Evolutionary conservation across 2,888 invertebrate genomes (phyloP).

Genomic region (Blastobasis adustella): DNA sequence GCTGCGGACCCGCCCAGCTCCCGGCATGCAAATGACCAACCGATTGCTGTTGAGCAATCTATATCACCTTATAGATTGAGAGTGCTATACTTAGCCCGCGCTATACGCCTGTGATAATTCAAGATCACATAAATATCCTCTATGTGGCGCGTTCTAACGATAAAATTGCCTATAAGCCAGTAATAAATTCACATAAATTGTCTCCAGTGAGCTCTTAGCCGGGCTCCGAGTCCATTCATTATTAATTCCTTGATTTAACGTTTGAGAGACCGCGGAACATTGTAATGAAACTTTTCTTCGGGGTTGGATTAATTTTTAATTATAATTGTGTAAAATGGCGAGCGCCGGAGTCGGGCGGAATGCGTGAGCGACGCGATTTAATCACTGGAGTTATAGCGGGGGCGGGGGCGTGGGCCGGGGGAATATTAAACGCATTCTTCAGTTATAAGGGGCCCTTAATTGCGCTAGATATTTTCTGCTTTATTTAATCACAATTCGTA

Average conservation of each 20-base stretch:
- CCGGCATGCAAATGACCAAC: neutral
- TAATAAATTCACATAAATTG: slow-evolving; percentile 10
- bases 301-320: slow-evolving; percentile 64
- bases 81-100: neutral
- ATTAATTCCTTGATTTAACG: slow-evolving; percentile 25
- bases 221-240: slow-evolving; percentile 14
- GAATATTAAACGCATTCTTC: slow-evolving; percentile 59
- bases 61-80: neutral
- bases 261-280: slow-evolving; percentile 32
- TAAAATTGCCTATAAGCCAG: neutral
- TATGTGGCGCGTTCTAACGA: neutral
- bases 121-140: neutral
- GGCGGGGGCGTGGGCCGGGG: slow-evolving; percentile 27
- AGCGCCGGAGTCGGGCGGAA: slow-evolving; percentile 43
- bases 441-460: slow-evolving; percentile 61
- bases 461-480: slow-evolving; percentile 56
- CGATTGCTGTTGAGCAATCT: neutral
- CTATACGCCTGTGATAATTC: neutral
- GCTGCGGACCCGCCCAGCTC: neutral
- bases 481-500: slow-evolving; percentile 56
- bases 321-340: slow-evolving; percentile 59
- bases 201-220: neutral
- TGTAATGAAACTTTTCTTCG: slow-evolving; percentile 40
- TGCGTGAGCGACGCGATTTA: slow-evolving; percentile 63
- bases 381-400: slow-evolving; percentile 60